A percentile compares a stretch with the other conserved stretches of the same genome.
Evolutionary conservation across 1,140 invertebrate species (phyloP).

Genomic region (Acyrthosiphon pisum): DNA sequence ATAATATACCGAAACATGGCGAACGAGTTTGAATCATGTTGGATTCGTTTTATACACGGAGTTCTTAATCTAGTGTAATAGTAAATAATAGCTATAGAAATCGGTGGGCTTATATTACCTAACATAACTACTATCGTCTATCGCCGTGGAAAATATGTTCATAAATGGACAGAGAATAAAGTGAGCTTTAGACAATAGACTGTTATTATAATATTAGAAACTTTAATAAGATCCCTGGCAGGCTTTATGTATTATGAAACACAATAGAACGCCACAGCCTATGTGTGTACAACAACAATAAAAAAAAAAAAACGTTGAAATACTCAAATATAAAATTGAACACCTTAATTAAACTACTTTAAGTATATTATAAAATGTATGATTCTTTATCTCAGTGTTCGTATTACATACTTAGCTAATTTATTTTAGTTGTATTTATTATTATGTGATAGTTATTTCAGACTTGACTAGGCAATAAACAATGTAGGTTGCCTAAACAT

Average conservation of each 20-base stretch:
- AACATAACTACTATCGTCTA: not conserved
- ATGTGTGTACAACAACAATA: not conserved
- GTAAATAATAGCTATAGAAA: not conserved
- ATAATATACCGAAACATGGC: not conserved
- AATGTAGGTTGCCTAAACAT: too few relatives aligned
- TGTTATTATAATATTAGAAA: not conserved
- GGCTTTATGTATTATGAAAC: not conserved
- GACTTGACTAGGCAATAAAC: too few relatives aligned
- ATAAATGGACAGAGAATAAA: not conserved
- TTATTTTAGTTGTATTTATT: too few relatives aligned
- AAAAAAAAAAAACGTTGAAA: not conserved
- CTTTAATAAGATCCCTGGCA: not conserved
- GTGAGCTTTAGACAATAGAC: not conserved
- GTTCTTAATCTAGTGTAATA: not conserved
- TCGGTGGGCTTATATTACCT: not conserved
- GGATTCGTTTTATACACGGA: not conserved
- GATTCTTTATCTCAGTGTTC: too few relatives aligned
- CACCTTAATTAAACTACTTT: not conserved
- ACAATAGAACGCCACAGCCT: not conserved
- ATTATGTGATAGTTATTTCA: too few relatives aligned
- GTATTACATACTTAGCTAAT: too few relatives aligned
- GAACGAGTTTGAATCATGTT: not conserved
- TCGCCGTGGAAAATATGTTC: not conserved
- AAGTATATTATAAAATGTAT: not conserved
- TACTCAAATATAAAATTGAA: not conserved